Evolutionary conservation across 2,888 invertebrate genomes (phyloP).

Genomic region (Lepidochitona cinerea): DNA sequence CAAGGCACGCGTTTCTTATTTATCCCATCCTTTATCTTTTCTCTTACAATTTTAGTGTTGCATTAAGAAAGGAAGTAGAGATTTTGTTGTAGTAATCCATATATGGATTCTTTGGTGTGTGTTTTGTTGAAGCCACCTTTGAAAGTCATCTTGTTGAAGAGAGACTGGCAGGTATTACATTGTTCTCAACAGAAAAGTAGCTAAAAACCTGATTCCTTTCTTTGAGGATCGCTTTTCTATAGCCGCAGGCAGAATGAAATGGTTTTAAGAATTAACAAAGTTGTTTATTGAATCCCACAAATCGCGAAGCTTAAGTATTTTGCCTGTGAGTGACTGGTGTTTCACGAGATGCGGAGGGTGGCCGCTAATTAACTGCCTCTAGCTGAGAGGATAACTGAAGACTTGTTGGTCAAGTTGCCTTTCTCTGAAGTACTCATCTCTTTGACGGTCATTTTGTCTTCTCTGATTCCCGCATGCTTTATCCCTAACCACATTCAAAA

Average conservation of each 20-base stretch:
- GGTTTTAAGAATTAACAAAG: not conserved
- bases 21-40: not conserved
- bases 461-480: too few relatives aligned
- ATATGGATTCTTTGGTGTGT: not conserved
- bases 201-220: not conserved
- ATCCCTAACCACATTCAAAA: too few relatives aligned
- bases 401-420: too few relatives aligned
- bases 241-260: not conserved
- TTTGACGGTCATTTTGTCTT: too few relatives aligned
- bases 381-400: too few relatives aligned
- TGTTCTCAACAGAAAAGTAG: not conserved
- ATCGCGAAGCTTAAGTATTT: too few relatives aligned
- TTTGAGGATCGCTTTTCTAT: not conserved
- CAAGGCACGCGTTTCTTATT: not conserved
- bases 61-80: constrained; percentile 3
- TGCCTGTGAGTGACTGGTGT: too few relatives aligned
- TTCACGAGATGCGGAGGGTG: too few relatives aligned
- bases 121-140: not conserved
- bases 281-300: not conserved
- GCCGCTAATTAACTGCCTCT: too few relatives aligned
- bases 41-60: not conserved
- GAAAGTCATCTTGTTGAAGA: not conserved
- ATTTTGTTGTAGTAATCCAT: not conserved
- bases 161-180: not conserved
- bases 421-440: too few relatives aligned